Evolutionary conservation across 2,113 vertebrate genomes (phyloP).

Genomic region (Erythrocercus mccallii): DNA sequence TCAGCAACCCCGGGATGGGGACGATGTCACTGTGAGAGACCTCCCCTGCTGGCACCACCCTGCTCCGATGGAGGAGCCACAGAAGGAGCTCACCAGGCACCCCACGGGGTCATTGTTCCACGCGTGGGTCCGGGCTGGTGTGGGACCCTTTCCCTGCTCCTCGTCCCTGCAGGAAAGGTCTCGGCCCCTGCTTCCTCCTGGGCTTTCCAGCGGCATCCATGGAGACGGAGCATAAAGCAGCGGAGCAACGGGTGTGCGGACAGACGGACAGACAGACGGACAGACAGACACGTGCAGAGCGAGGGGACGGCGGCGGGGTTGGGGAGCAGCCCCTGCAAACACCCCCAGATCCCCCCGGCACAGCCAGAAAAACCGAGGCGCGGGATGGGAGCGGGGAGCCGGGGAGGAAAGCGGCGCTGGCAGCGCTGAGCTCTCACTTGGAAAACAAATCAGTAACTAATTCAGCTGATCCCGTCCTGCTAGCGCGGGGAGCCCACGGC

Average conservation of each 20-base stretch:
- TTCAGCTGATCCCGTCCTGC: neutral
- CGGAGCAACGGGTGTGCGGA: accelerated
- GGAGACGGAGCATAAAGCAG: neutral
- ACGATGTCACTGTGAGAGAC: accelerated
- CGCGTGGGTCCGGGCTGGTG: accelerated
- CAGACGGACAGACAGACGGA: neutral
- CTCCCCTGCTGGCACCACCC: neutral
- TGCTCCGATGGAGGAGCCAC: accelerated
- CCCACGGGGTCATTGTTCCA: accelerated
- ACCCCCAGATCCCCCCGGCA: neutral
- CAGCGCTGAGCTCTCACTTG: neutral
- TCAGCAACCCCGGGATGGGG: neutral
- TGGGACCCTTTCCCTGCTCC: neutral
- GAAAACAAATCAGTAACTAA: neutral
- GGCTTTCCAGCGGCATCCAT: neutral
- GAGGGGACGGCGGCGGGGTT: neutral
- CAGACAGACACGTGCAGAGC: neutral
- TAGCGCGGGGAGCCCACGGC: neutral
- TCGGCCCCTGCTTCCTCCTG: neutral
- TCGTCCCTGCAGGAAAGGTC: neutral
- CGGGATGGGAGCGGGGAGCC: accelerated
- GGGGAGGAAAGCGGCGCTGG: neutral
- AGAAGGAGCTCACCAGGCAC: neutral
- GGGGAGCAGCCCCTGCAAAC: neutral
- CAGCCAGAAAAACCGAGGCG: neutral